Conservation (phyloP, 2,797 vertebrate genomes). For the Thamnophis elegans region DNA sequence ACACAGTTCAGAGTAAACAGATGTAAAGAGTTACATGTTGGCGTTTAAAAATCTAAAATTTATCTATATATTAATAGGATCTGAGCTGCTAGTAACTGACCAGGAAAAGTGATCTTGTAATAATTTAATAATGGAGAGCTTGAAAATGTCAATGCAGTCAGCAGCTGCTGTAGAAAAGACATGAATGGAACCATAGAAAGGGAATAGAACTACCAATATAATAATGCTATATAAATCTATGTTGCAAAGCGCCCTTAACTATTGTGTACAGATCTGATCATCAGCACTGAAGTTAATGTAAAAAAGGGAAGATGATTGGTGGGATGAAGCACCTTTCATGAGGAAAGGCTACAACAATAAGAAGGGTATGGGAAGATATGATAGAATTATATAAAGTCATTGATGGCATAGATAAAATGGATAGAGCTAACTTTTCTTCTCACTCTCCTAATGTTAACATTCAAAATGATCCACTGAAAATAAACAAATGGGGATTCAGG, state of each 20-base stretch:
- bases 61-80: not conserved
- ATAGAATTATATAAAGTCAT: not conserved
- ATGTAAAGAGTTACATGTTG: not conserved
- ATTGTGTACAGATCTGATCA: not conserved
- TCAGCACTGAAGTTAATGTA: not conserved
- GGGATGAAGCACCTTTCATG: not conserved
- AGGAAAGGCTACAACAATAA: not conserved
- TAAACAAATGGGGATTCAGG: not conserved
- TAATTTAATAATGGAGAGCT: not conserved
- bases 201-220: not conserved
- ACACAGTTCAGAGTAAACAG: not conserved
- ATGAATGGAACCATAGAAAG: not conserved
- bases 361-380: not conserved
- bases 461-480: not conserved
- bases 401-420: not conserved
- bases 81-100: not conserved
- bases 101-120: constrained; percentile 2
- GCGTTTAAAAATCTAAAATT: not conserved
- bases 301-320: not conserved
- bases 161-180: not conserved
- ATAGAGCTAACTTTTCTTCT: not conserved
- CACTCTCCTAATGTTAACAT: not conserved
- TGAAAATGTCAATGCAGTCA: not conserved
- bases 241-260: not conserved
- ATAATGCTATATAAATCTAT: not conserved